Percentiles rank a stretch among this genome's conserved stretches.
Evolutionary conservation across 2,888 invertebrate species (phyloP).

Genomic region (Aricia artaxerxes): DNA sequence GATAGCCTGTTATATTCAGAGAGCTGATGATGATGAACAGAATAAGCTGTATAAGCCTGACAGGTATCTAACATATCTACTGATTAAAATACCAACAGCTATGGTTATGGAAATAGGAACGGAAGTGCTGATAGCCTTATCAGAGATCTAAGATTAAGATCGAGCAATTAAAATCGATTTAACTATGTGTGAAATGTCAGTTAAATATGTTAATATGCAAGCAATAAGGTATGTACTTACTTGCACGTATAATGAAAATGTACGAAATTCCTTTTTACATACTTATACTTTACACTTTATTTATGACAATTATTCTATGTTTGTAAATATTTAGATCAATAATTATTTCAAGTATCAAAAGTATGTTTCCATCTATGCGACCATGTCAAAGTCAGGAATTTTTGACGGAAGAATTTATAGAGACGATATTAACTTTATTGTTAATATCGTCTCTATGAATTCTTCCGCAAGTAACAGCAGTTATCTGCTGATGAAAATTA

Average conservation of each 20-base stretch:
- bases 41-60: slow-evolving; percentile 10
- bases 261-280: neutral
- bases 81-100: slow-evolving; percentile 25
- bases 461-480: too few species aligned
- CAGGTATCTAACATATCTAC: neutral
- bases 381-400: neutral
- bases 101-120: slow-evolving; percentile 21
- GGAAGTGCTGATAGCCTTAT: slow-evolving; percentile 24
- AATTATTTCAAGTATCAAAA: neutral
- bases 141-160: slow-evolving; percentile 12
- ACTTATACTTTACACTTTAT: neutral
- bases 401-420: neutral
- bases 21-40: neutral
- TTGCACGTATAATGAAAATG: neutral
- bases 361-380: neutral
- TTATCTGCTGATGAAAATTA: neutral
- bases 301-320: too few species aligned
- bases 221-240: neutral
- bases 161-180: slow-evolving; percentile 20
- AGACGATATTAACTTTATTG: too few species aligned
- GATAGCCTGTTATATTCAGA: neutral
- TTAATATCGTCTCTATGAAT: too few species aligned
- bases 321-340: neutral
- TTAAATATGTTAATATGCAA: neutral
- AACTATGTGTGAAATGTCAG: slow-evolving; percentile 22